phyloP scores from a whole-genome alignment of 1,140 invertebrate species.

The Drosophila nigrodunni region DNA sequence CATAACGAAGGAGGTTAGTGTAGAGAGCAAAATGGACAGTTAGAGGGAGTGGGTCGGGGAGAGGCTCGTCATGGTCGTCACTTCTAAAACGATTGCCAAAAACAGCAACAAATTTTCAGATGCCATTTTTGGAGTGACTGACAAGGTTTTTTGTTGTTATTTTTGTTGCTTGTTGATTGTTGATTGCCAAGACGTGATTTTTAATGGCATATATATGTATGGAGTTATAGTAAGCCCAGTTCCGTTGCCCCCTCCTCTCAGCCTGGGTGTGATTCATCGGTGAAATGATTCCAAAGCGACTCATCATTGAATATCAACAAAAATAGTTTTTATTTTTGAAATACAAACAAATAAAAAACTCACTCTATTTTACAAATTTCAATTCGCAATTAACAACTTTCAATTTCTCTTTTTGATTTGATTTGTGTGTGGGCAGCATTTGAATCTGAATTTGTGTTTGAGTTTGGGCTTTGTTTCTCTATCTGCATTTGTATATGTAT shows the following conservation, averaged over 20 bases:
- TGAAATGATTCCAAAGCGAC: not conserved
- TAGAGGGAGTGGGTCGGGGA: not conserved
- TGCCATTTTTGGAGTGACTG: slow-evolving; percentile 65
- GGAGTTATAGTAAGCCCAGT: slow-evolving; percentile 14
- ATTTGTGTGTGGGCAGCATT: slow-evolving; percentile 38
- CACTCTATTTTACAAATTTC: slow-evolving; percentile 5
- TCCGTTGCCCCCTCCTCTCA: not conserved
- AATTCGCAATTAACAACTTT: slow-evolving; percentile 32
- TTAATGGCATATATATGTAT: slow-evolving; percentile 32
- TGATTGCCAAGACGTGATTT: slow-evolving; percentile 72
- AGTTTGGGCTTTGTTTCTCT: slow-evolving; percentile 19
- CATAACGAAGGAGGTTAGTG: not conserved
- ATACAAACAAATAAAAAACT: not conserved
- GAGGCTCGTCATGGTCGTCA: slow-evolving; percentile 52
- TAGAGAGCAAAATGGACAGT: not conserved
- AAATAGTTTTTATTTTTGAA: slow-evolving; percentile 8
- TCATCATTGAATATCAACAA: slow-evolving; percentile 6
- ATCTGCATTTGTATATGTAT: not conserved
- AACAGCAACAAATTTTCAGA: slow-evolving; percentile 52
- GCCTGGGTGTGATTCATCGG: slow-evolving; percentile 16
- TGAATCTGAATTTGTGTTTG: slow-evolving; percentile 28
- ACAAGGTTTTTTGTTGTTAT: slow-evolving; percentile 32
- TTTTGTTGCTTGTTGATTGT: slow-evolving; percentile 12
- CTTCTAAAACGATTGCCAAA: slow-evolving; percentile 71
- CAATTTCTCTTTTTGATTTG: slow-evolving; percentile 44